Percentiles rank a stretch among this genome's conserved stretches.
phyloP scores from a whole-genome alignment of 2,797 vertebrate genomes.

The Bovichtus diacanthus region DNA sequence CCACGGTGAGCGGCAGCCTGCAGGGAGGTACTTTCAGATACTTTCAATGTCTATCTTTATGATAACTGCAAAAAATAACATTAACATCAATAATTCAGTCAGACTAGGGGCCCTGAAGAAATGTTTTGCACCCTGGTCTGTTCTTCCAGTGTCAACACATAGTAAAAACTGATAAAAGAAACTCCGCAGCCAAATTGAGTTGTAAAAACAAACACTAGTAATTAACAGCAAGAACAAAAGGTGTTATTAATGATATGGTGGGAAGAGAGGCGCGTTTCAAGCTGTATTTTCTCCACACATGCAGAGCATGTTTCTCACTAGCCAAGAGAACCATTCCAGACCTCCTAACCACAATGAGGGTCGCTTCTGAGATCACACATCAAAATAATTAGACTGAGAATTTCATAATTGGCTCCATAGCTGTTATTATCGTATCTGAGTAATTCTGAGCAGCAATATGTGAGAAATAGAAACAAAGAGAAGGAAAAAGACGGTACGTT shows the following conservation, averaged over 20 bases:
- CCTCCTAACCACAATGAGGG: constrained; percentile 70
- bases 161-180: constrained; percentile 39
- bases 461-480: constrained; percentile 65
- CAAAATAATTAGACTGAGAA: constrained; percentile 85
- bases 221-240: constrained; percentile 42
- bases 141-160: constrained; percentile 40
- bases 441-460: constrained; percentile 70
- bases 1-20: constrained; percentile 44
- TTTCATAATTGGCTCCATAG: constrained; percentile 83
- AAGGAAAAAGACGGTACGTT: constrained; percentile 72
- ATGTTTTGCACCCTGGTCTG: constrained; percentile 18
- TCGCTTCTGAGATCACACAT: constrained; percentile 80
- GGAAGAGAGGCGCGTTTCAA: constrained; percentile 28
- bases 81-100: constrained; percentile 58
- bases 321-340: constrained; percentile 71
- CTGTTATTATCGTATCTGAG: constrained; percentile 71
- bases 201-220: constrained; percentile 31
- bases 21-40: constrained; percentile 53
- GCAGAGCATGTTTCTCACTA: constrained; percentile 41
- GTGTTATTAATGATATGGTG: constrained; percentile 44
- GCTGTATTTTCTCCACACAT: constrained; percentile 25
- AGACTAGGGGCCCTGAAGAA: constrained; percentile 27
- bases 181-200: constrained; percentile 35
- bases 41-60: constrained; percentile 42
- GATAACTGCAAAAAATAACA: constrained; percentile 53